Percentiles rank a stretch among this genome's conserved stretches.
These are phyloP conservation scores for Labeo rohita DNA, from an alignment of 2,113 vertebrate species.

Conservation along the genomic window DNA sequence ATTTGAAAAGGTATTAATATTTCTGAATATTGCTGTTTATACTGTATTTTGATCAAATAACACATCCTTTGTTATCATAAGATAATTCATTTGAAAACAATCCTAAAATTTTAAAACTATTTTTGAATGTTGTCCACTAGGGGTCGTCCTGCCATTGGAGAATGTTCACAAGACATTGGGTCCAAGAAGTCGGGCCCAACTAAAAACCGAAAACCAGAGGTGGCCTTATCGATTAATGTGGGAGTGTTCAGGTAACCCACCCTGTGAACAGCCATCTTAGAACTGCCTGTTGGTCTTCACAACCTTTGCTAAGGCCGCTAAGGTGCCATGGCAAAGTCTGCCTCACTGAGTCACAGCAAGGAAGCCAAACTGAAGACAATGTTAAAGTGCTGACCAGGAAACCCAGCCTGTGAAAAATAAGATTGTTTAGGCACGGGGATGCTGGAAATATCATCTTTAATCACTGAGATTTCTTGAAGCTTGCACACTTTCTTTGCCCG, in stretches of 20 bases:
- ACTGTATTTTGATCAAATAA: background rate
- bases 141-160: slow-evolving; percentile 49
- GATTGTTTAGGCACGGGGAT: background rate
- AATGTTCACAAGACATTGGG: slow-evolving; percentile 35
- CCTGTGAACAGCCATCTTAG: background rate
- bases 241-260: slow-evolving; percentile 74
- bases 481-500: background rate
- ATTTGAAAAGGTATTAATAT: background rate
- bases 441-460: background rate
- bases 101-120: background rate
- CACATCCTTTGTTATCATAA: background rate
- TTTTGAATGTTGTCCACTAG: slow-evolving; percentile 55
- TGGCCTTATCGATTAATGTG: slow-evolving; percentile 79
- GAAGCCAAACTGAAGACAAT: background rate
- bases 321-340: background rate
- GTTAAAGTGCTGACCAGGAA: background rate
- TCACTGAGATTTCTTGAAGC: background rate
- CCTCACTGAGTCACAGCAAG: background rate
- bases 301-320: background rate
- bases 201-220: slow-evolving; percentile 77
- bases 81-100: background rate
- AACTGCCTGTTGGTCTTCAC: background rate
- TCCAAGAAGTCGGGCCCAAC: slow-evolving; percentile 58
- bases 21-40: background rate
- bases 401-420: background rate